Conservation (phyloP, 2,113 vertebrate genomes). For the Colossoma macropomum region DNA sequence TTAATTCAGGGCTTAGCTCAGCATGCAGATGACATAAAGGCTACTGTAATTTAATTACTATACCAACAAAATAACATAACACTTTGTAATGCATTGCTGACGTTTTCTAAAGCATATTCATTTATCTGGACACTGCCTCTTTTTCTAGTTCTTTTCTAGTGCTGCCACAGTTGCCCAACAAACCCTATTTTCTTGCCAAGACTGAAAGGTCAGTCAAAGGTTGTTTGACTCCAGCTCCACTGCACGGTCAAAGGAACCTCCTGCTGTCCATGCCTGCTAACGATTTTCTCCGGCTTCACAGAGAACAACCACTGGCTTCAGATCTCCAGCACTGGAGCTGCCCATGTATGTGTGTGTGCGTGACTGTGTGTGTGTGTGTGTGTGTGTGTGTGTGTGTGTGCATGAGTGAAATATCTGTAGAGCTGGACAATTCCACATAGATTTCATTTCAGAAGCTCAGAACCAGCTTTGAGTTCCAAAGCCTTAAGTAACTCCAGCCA, state of each 20-base stretch:
- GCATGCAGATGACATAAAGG: no score
- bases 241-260: neutral
- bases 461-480: neutral
- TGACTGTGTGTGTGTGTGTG: conserved; percentile 1
- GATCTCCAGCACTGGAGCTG: neutral
- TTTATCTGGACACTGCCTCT: neutral
- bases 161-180: neutral
- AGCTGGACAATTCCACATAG: neutral
- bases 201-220: conserved; percentile 4
- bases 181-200: neutral
- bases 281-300: conserved; percentile 5
- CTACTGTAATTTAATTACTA: no score
- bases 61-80: no score
- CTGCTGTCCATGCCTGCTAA: neutral
- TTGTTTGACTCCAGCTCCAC: neutral
- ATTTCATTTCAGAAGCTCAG: neutral
- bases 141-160: neutral
- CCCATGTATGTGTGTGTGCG: neutral
- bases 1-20: no score
- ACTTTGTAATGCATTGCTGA: no score
- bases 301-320: neutral
- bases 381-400: conserved; percentile 6
- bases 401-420: neutral
- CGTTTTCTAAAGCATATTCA: no score
- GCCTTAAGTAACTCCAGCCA: neutral